Base-by-base conservation (phyloP, 2,888 invertebrate species). In the Philaethria dido region DNA sequence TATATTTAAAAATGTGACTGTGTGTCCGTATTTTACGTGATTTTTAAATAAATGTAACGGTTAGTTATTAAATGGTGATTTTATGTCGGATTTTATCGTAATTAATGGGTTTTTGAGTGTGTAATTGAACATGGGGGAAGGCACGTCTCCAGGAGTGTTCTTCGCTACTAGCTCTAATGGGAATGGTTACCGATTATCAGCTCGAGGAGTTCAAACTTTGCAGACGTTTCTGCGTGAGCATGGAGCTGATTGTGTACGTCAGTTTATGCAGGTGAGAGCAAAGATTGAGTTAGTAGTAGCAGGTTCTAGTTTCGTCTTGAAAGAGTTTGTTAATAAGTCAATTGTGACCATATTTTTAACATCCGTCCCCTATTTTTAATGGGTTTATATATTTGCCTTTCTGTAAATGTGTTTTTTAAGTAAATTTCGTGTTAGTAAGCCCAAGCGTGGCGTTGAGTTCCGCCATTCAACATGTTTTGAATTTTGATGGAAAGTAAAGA, bases 221-320 rank as follows among this genome's bases (percentile, higher is more conserved):
- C 94, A 94, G 82, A 87, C 89, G 57, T 94, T 95, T 85, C 88
- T 95, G 60, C 80, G 94, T 74, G 94, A 95, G 72, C 94, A 95
- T 79, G 95, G 95, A 44, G 94, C 94, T 68, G 94, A 94, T 71
- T 95, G 94, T 79, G 94, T 95, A 72, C 89, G 94, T 48, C 94
- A 94, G 84, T 94, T 95, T 78, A 93, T 95, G 80, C 94, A 95
- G 95, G 95, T 95, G 42, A 47, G 45, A 29, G 4, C 14, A 13
- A 1, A 33, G 18, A 1, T 18, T 20, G 29, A 1, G 13, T 14
- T 11, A 3, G 20, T 20, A 4, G 16, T 13, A 44, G 22, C 16
- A 9, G 8, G n/a, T 4, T 47, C 5, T 13, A 47, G 8, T 20
- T 2, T 22, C 4, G 3, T 22, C 14, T 47, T 47, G 3, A 13